These are phyloP conservation scores for Sebastes matsubarae DNA, from an alignment of 2,797 vertebrate species.

Conservation along the genomic window DNA sequence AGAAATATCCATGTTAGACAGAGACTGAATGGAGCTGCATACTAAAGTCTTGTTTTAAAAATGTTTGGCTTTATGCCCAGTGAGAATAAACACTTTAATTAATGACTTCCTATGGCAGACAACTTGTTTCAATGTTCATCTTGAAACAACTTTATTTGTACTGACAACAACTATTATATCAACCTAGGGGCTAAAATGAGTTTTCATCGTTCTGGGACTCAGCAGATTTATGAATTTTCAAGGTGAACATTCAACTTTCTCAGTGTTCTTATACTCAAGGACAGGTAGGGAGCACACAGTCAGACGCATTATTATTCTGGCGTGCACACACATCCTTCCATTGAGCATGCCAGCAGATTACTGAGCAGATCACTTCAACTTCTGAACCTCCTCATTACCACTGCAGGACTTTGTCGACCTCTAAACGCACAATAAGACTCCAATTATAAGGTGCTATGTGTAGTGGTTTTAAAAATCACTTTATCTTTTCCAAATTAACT, in stretches of 20 bases:
- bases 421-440: constrained; percentile 14
- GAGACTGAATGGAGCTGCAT: not conserved
- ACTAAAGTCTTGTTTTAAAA: not conserved
- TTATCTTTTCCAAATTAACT: constrained; percentile 20
- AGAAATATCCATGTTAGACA: not conserved
- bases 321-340: constrained; percentile 5
- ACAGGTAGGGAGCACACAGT: constrained; percentile 33
- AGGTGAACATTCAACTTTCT: constrained; percentile 49
- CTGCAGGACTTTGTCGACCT: constrained; percentile 21
- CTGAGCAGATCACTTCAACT: constrained; percentile 33
- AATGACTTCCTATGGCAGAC: not conserved
- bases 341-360: constrained; percentile 34
- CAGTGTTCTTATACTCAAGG: constrained; percentile 32
- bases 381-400: constrained; percentile 8
- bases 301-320: constrained; percentile 26
- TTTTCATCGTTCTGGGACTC: not conserved
- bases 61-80: not conserved
- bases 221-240: constrained; percentile 30
- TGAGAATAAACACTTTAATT: not conserved
- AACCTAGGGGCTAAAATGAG: not conserved
- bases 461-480: not conserved
- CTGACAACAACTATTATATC: not conserved
- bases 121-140: not conserved
- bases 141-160: not conserved
- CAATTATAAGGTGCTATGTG: constrained; percentile 5